These are phyloP conservation scores for Dryobota labecula DNA, from an alignment of 2,888 invertebrate species.

Conservation along the genomic window DNA sequence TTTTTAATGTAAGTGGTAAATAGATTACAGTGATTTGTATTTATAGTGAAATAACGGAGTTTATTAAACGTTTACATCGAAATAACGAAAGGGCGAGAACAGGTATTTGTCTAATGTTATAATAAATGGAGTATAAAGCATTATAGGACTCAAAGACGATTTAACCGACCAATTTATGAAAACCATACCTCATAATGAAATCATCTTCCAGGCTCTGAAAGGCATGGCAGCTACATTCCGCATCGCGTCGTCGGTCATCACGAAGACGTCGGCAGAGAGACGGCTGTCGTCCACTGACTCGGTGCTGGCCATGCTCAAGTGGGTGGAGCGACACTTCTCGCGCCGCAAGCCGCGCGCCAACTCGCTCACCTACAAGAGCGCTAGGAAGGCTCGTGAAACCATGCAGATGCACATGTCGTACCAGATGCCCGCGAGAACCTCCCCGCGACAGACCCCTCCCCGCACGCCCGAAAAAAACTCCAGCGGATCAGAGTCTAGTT, in stretches of 20 bases:
- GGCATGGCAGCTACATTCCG: slow-evolving; percentile 98
- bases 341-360: slow-evolving; percentile 94
- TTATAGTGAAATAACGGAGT: no score
- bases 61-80: no score
- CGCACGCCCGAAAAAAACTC: slow-evolving; percentile 78
- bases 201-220: slow-evolving; percentile 93
- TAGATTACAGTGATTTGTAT: no score
- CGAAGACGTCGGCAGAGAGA: slow-evolving; percentile 96
- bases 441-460: slow-evolving; percentile 82
- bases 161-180: not conserved
- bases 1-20: no score
- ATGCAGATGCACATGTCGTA: slow-evolving; percentile 95
- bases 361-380: slow-evolving; percentile 91
- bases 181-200: not conserved
- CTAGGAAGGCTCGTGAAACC: slow-evolving; percentile 92
- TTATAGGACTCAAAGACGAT: no score
- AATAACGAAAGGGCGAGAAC: no score
- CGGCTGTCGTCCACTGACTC: slow-evolving; percentile 97
- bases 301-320: slow-evolving; percentile 96
- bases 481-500: slow-evolving; percentile 87
- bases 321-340: slow-evolving; percentile 96
- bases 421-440: slow-evolving; percentile 81
- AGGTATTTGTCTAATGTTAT: no score
- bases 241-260: slow-evolving; percentile 95
- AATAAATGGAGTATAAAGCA: no score